These are phyloP conservation scores for Dunckerocampus dactyliophorus DNA, from an alignment of 2,113 vertebrate genomes.

Conservation along the genomic window DNA sequence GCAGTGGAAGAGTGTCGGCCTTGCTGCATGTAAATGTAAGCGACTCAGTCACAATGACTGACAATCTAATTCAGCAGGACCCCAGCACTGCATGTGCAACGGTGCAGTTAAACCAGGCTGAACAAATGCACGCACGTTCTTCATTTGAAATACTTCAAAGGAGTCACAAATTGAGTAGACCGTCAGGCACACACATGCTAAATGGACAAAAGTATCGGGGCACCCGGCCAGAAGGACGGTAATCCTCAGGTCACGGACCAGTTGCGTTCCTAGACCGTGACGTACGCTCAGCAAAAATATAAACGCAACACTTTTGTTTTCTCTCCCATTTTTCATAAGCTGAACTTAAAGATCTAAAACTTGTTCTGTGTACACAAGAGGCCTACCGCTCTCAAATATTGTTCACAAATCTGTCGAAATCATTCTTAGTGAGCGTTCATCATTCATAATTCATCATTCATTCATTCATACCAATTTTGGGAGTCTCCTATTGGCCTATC, in stretches of 20 bases:
- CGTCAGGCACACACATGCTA: background rate
- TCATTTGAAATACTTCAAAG: background rate
- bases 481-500: too few species aligned
- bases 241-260: background rate
- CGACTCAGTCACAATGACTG: slow-evolving; percentile 36
- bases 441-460: too few species aligned
- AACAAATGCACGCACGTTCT: slow-evolving; percentile 5
- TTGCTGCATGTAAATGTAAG: slow-evolving; percentile 54
- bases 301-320: too few species aligned
- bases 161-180: background rate
- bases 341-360: too few species aligned
- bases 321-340: too few species aligned
- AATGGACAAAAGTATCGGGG: background rate
- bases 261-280: too few species aligned
- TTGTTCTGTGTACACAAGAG: too few species aligned
- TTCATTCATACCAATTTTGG: too few species aligned
- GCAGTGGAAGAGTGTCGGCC: slow-evolving; percentile 29
- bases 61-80: slow-evolving; percentile 44
- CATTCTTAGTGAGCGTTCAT: too few species aligned
- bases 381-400: too few species aligned
- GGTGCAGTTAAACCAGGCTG: slow-evolving; percentile 15
- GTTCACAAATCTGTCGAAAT: too few species aligned
- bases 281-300: too few species aligned
- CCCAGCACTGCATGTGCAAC: slow-evolving; percentile 22
- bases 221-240: background rate